Base-by-base conservation (phyloP, 2,888 invertebrate species). In the Sussaba pulchella region DNA sequence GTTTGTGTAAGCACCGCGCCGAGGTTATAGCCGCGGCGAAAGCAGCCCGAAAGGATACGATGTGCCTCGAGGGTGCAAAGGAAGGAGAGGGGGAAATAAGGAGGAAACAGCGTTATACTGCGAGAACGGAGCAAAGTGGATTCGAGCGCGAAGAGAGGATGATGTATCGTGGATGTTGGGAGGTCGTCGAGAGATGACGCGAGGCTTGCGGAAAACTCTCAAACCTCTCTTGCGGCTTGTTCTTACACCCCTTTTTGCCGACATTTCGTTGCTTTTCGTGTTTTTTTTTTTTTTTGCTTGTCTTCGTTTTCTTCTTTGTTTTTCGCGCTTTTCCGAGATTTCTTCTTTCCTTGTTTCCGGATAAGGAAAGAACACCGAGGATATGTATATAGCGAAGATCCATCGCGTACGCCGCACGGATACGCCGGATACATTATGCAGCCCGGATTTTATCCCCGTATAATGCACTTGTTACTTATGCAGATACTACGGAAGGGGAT, bases 381-480 rank as follows among this genome's bases (percentile, higher is more conserved):
- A 31, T 24, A 69, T 26, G 31, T 24, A 24, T 19, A n/a, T n/a
- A n/a, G n/a, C n/a, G n/a, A n/a, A n/a, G n/a, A n/a, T n/a, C n/a
- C n/a, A n/a, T 21, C 4, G 41, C 54, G 57, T 57, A 69, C 69
- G 82, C 50, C 80, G 79, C 84, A 85, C 85, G 83, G 84, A 87
- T 84, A 86, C 83, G 76, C 78, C 78, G 78, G 83, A 88, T 89
- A 85, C 88, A 89, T 90, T 89, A 89, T 89, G 89, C 89, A 89
- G 87, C 86, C 82, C 67, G 84, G 85, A 89, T 88, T 89, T 88
- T 86, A 87, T 85, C 84, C n/a, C 82, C 75, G 86, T 84, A 88
- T 89, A 90, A 89, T 90, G 87, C 87, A 89, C 86, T 89, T 87
- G 87, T 89, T 88, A 88, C 85, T 85, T 87, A 88, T 88, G 82